A percentile compares a stretch with the other conserved stretches of the same genome.
Conservation (phyloP, 2,797 vertebrate species). For the Pangasius djambal region DNA sequence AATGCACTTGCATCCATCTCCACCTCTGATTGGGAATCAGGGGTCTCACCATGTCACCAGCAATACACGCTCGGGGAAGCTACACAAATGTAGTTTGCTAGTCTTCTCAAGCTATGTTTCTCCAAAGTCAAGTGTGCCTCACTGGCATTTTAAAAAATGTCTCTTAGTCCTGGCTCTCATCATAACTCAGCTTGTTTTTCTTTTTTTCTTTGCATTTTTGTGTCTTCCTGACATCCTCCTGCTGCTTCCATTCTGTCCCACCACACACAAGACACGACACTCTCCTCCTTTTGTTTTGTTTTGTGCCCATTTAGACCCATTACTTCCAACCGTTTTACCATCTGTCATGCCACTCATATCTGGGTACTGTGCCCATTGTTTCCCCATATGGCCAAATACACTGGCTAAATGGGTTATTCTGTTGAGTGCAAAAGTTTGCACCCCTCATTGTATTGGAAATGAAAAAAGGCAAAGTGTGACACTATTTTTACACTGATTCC, state of each 20-base stretch:
- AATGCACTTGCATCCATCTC: not conserved
- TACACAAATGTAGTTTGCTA: not conserved
- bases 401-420: conserved; percentile 19
- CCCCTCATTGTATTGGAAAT: not conserved
- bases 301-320: conserved; percentile 39
- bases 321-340: conserved; percentile 35
- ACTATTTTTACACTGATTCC: not conserved
- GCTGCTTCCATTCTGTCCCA: conserved; percentile 5
- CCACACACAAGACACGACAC: conserved; percentile 8
- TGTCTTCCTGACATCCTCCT: not conserved
- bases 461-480: not conserved
- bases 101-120: not conserved
- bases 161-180: not conserved
- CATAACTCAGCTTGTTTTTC: not conserved
- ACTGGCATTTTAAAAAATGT: not conserved
- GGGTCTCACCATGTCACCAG: not conserved
- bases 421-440: conserved; percentile 11
- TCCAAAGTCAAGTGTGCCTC: not conserved
- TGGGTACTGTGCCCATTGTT: conserved; percentile 24
- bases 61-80: not conserved
- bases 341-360: conserved; percentile 36
- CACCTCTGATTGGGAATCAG: not conserved
- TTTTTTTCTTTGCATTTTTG: not conserved
- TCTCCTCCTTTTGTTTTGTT: conserved; percentile 23
- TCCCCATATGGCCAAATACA: conserved; percentile 35